Percentiles rank a stretch among this genome's conserved stretches.
These are phyloP conservation scores for Alces alces DNA, from an alignment of 2,113 vertebrate genomes.

Conservation along the genomic window DNA sequence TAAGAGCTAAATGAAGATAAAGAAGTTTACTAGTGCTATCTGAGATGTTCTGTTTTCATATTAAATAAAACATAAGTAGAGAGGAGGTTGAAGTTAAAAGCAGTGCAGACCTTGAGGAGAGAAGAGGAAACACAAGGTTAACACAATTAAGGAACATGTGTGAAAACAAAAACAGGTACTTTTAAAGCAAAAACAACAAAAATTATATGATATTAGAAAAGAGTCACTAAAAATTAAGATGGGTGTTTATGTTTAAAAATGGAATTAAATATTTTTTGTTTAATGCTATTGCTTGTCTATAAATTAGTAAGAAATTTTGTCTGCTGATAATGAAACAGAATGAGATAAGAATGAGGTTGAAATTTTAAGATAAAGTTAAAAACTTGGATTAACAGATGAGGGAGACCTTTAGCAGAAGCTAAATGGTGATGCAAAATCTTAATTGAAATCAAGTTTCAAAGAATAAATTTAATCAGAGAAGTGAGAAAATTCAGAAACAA, in stretches of 20 bases:
- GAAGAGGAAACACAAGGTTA: not conserved
- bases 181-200: not conserved
- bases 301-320: not conserved
- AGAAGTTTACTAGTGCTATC: not conserved
- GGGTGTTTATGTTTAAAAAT: not conserved
- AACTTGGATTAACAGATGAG: not conserved
- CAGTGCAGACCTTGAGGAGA: not conserved
- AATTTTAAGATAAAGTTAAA: not conserved
- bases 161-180: not conserved
- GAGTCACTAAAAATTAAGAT: not conserved
- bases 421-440: not conserved
- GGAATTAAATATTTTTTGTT: not conserved
- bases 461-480: not conserved
- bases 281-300: not conserved
- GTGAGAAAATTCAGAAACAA: not conserved
- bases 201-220: not conserved
- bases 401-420: not conserved
- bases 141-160: not conserved
- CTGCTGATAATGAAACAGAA: not conserved
- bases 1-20: not conserved
- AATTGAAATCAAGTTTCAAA: not conserved
- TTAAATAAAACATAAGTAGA: not conserved
- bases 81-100: not conserved
- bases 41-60: not conserved
- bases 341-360: not conserved